Base-by-base conservation (phyloP, 2,888 invertebrate species). In the Sesia bembeciformis region DNA sequence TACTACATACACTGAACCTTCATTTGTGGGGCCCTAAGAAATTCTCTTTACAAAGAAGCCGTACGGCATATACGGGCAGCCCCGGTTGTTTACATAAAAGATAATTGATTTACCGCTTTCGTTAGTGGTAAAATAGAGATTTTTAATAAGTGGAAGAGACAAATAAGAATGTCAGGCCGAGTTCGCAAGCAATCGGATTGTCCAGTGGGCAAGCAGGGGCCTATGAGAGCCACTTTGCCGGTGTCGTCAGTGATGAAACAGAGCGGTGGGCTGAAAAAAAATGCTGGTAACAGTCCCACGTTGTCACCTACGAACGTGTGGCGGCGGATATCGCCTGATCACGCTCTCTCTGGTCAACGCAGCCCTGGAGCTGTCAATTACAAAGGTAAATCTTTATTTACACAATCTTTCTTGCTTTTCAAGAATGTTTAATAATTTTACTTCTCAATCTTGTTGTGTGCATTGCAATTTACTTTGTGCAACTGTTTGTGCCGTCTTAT, bases 161-260 rank as follows among this genome's bases (percentile, higher is more conserved):
- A 57, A 81, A 42, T 42, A 42, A 42, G 74, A 65, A 92, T 92
- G 92, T 91, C 92, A 74, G 88, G 91, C 67, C 91, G 91, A 67
- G 91, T 91, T 66, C 91, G 93, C 67, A 93, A 93, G 84, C 93
- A 93, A 72, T 92, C 93, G 57, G 93, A 93, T 71, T 92, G 91
- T 75, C 91, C 92, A 61, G 84, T 83, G 66, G 81, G 84, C 54
- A 89, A 89, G 68, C 84, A 85, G 81, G 94, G 94, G 55, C 94
- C 94, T 63, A 92, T 94, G 92, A 91, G 93, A 77, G 94, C 94
- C 57, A 94, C 94, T 58, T 87, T 95, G 74, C 94, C 94, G 65
- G 93, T 94, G 71, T 93, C 93, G 55, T 94, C 94, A 57, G 91
- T 94, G 61, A 90, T 94, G 78, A 92, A 93, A 73, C 91, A 91